phyloP scores from a whole-genome alignment of 2,888 invertebrate genomes.

The Caenorhabditis uteleia region DNA sequence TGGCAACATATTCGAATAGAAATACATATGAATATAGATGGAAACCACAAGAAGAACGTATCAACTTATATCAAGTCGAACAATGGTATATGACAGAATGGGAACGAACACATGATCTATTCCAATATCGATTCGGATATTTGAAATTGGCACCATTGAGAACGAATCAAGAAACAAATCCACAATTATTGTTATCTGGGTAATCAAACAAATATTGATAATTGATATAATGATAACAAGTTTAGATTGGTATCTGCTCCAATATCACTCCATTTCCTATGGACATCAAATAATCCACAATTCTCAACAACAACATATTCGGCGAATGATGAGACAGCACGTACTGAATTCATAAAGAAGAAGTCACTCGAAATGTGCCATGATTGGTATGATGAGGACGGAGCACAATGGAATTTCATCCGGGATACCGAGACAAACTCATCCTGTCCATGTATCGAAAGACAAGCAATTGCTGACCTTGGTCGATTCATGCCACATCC shows the following conservation, averaged over 20 bases:
- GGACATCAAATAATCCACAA: slow-evolving; percentile 62
- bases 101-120: slow-evolving; percentile 65
- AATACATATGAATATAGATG: slow-evolving; percentile 63
- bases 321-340: slow-evolving; percentile 53
- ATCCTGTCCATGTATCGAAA: slow-evolving; percentile 81
- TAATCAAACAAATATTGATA: slow-evolving; percentile 6
- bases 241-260: slow-evolving; percentile 65
- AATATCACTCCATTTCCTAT: slow-evolving; percentile 67
- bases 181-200: slow-evolving; percentile 43
- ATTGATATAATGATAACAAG: not conserved
- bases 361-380: slow-evolving; percentile 65
- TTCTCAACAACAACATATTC: slow-evolving; percentile 55
- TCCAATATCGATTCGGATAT: slow-evolving; percentile 66
- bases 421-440: slow-evolving; percentile 68
- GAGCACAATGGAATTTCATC: slow-evolving; percentile 67
- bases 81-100: slow-evolving; percentile 68
- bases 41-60: slow-evolving; percentile 65
- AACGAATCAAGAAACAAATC: slow-evolving; percentile 46
- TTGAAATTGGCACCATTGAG: slow-evolving; percentile 64
- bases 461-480: slow-evolving; percentile 88
- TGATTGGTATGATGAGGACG: slow-evolving; percentile 66
- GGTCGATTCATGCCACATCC: slow-evolving; percentile 83
- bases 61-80: slow-evolving; percentile 65
- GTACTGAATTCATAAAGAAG: slow-evolving; percentile 52
- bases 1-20: slow-evolving; percentile 64